phyloP scores from a whole-genome alignment of 2,113 vertebrate species.

The Physeter macrocephalus region DNA sequence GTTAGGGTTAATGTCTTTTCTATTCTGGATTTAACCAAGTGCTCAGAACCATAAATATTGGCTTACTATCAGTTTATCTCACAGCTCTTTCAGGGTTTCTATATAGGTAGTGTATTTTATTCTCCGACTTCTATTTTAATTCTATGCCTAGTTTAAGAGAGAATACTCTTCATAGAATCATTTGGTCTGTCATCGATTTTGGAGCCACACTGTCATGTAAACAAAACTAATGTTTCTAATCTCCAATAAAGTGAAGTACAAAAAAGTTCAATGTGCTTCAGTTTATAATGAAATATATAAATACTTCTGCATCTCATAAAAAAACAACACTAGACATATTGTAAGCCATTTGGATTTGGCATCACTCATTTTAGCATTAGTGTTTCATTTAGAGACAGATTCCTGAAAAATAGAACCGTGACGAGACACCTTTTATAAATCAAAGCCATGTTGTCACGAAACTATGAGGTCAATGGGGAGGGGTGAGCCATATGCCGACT shows the following conservation, averaged over 20 bases:
- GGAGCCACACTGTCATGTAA: background rate
- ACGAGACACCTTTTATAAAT: slow-evolving; percentile 46
- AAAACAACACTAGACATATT: background rate
- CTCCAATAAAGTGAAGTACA: slow-evolving; percentile 36
- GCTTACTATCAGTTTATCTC: background rate
- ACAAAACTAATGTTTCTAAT: slow-evolving; percentile 50
- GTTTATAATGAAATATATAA: slow-evolving; percentile 26
- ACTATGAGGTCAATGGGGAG: background rate
- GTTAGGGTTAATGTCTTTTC: background rate
- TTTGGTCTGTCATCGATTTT: slow-evolving; percentile 27
- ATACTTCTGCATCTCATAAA: slow-evolving; percentile 41
- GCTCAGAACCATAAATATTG: background rate
- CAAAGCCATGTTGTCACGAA: slow-evolving; percentile 17
- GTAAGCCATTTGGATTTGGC: slow-evolving; percentile 24
- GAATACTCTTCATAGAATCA: background rate
- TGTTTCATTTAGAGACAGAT: background rate
- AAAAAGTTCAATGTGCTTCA: slow-evolving; percentile 12
- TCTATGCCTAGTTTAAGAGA: slow-evolving; percentile 1
- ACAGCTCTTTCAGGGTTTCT: background rate
- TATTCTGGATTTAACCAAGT: background rate
- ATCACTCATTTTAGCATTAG: background rate
- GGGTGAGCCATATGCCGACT: background rate
- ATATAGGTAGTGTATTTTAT: background rate
- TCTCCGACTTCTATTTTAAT: slow-evolving; percentile 19
- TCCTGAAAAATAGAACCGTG: background rate